These are phyloP conservation scores for Buathra laborator DNA, from an alignment of 2,888 invertebrate genomes.

Conservation along the genomic window DNA sequence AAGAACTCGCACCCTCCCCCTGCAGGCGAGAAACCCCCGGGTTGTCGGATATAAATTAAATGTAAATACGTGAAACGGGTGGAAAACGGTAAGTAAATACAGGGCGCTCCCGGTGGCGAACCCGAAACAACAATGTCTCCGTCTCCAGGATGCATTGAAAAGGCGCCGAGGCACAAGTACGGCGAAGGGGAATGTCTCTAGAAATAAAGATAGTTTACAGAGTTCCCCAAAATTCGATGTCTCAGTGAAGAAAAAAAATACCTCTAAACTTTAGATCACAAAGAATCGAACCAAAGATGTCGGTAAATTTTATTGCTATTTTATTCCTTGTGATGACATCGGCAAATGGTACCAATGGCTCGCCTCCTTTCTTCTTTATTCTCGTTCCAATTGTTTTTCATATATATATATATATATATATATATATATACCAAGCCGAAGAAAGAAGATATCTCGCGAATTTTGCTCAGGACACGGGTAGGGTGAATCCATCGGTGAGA, in stretches of 20 bases:
- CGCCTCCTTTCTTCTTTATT: not conserved
- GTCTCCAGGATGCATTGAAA: conserved; percentile 64
- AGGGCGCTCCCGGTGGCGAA: conserved; percentile 62
- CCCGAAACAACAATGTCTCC: conserved; percentile 75
- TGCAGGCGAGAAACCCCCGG: conserved; percentile 31
- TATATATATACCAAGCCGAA: conserved; percentile 20
- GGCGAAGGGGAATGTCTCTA: conserved; percentile 2
- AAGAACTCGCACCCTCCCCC: conserved; percentile 32
- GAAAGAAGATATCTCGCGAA: conserved; percentile 28
- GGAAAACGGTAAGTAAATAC: conserved; percentile 76
- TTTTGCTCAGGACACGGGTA: not conserved
- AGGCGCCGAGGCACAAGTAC: conserved; percentile 48
- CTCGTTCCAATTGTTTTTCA: conserved; percentile 1
- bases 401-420: conserved; percentile 52
- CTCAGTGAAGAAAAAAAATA: not conserved
- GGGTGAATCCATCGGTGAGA: conserved; percentile 42
- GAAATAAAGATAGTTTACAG: not conserved
- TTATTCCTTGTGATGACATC: not conserved
- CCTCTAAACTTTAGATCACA: not conserved
- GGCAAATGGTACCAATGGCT: not conserved
- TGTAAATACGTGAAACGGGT: conserved; percentile 74
- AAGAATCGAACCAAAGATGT: conserved; percentile 16
- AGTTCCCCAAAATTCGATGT: not conserved
- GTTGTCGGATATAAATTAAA: conserved; percentile 75
- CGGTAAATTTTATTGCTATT: not conserved